Percentiles rank a stretch among this genome's conserved stretches.
phyloP scores from a whole-genome alignment of 2,888 invertebrate genomes.

The Xylota sylvarum region DNA sequence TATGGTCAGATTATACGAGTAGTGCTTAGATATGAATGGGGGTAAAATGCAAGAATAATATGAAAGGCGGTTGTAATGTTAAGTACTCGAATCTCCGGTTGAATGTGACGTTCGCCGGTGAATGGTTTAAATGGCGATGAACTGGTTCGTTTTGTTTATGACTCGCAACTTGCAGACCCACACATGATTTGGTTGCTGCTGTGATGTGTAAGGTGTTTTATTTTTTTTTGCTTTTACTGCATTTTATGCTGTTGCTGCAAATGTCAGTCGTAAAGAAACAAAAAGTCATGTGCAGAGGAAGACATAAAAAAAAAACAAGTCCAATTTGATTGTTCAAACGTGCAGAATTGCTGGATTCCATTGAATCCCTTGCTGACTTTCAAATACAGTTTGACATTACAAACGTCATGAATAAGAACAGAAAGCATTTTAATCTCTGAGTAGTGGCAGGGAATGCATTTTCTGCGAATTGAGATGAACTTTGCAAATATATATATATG shows the following conservation, averaged over 20 bases:
- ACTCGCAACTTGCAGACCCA: constrained; percentile 29
- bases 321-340: constrained; percentile 12
- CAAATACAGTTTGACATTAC: constrained; percentile 43
- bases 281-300: not conserved
- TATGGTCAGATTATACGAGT: constrained; percentile 19
- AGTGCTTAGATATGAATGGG: constrained; percentile 1
- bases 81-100: constrained; percentile 24
- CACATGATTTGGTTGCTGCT: constrained; percentile 33
- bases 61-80: constrained; percentile 29
- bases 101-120: constrained; percentile 33
- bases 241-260: constrained; percentile 13
- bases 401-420: constrained; percentile 11
- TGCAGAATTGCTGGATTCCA: not conserved
- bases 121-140: constrained; percentile 49
- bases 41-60: constrained; percentile 14
- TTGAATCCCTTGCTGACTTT: constrained; percentile 28
- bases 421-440: constrained; percentile 3
- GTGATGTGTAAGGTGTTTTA: not conserved
- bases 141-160: constrained; percentile 56
- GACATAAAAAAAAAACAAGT: constrained; percentile 14
- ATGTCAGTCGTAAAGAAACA: constrained; percentile 40
- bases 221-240: not conserved
- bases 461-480: not conserved
- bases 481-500: not conserved
- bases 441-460: constrained; percentile 8